These are phyloP conservation scores for Melangyna quadrimaculata DNA, from an alignment of 2,888 invertebrate genomes.

Conservation along the genomic window DNA sequence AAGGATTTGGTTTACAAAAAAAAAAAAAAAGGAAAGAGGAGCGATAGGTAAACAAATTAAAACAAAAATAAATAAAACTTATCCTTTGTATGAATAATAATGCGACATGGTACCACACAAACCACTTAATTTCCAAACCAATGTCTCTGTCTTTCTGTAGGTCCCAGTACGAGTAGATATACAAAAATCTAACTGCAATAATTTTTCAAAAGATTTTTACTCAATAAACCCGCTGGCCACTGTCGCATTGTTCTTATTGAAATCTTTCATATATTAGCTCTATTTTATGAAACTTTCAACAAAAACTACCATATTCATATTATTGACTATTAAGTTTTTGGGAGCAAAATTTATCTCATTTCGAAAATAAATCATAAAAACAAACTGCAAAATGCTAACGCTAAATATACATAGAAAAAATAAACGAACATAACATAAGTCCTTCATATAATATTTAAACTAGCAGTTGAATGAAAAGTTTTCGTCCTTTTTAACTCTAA, in stretches of 20 bases:
- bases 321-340: slow-evolving; percentile 5
- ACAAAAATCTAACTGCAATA: slow-evolving; percentile 10
- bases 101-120: not conserved
- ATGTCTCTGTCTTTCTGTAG: not conserved
- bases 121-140: slow-evolving; percentile 3
- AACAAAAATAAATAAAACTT: not conserved
- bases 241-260: slow-evolving; percentile 7
- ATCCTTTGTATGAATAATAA: not conserved
- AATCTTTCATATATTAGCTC: slow-evolving; percentile 1
- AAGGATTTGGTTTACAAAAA: not conserved
- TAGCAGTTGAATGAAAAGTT: slow-evolving; percentile 27
- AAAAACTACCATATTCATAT: not conserved
- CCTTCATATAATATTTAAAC: slow-evolving; percentile 28
- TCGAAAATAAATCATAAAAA: slow-evolving; percentile 31
- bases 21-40: not conserved
- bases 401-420: not conserved
- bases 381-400: slow-evolving; percentile 17
- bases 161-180: too few relatives aligned
- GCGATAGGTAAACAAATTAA: not conserved
- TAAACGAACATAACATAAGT: not conserved
- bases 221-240: slow-evolving; percentile 10
- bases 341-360: not conserved
- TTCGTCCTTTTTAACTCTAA: slow-evolving; percentile 32
- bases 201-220: slow-evolving; percentile 14
- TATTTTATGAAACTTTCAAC: not conserved